Evolutionary conservation across 2,113 vertebrate genomes (phyloP), one percentile per base, ranked within the genome.

Genomic region (Rhinopithecus roxellana): DNA sequence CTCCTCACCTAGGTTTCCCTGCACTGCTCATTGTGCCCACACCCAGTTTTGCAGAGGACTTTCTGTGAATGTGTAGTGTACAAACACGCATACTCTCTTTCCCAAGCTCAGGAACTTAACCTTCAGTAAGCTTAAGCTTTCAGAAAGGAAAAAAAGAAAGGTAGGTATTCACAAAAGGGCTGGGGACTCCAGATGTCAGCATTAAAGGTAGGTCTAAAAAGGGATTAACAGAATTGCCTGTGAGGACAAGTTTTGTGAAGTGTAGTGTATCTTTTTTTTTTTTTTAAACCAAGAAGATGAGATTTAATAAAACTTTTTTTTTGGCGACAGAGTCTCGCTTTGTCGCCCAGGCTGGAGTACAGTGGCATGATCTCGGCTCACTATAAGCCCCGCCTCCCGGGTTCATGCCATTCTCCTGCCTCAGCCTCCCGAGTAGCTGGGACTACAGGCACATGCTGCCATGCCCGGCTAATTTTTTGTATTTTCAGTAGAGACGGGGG

Each of bases 41-140:
- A 40, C 8, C 75, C 45, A 94, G n/a, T 32, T 90, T 92, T 50
- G 69, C 69, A 88, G 43, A 95, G 67, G 57, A 77, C 89, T 92
- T 95, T 93, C 75, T 91, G 48, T 23, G n/a, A 30, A 43, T 35
- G 38, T 55, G 16, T 64, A 69, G 30, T 48, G 30, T 55, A 23
- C 20, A 20, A 32, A 64, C 61, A 64, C n/a, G 23, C 2, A 40
- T 16, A 38, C 59, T 55, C 22, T 8, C 11, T 72, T 77, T 72
- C 69, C 52, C 52, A 69, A 92, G 30, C 80, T 90, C 50, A 43
- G 52, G 38, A 85, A 78, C 30, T 59, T 61, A 80, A 72, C 8
- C 40, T 75, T 22, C 40, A 32, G 38, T 87, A 70, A 90, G n/a
- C 38, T 70, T 50, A 94, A 74, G 57, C 57, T 45, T 94, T 64